Evolutionary conservation across 1,140 invertebrate genomes (phyloP), one percentile per base, ranked within the genome.

Genomic region (Coptotermes formosanus): DNA sequence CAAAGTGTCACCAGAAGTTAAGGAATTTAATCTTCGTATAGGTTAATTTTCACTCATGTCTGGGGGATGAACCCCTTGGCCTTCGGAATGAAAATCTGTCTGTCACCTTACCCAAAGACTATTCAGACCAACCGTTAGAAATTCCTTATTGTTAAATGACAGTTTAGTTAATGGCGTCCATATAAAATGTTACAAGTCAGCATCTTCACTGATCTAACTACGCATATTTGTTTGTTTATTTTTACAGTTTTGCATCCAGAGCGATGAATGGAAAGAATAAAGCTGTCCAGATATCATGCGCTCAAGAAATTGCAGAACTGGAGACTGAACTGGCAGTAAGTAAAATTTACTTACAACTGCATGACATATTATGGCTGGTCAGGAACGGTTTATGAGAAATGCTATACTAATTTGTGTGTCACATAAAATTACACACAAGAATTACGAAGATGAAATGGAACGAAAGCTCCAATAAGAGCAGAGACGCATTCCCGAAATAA

Each of bases 241-340:
- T n/a, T 43, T 44, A 23, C 52, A 87, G 86, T n/a, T 87, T 87
- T 85, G 86, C 86, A 30, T 83, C 30, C 43, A 69, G 86, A 64
- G 95, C 95, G 0, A 95, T 94, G 89, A 92, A 91, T 44, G 93
- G 96, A 8, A 93, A 94, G 87, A 95, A 95, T 86, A 94, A 95
- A 87, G 96, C 96, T 0, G 91, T 95, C 89, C 91, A 96, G 82
- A 95, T 94, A 89, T 91, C 91, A 38, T 93, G 93, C 86, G 89
- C 90, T 44, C 92, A 90, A 86, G 90, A 93, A 87, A 90, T 93
- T 81, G 87, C 90, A 19, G 91, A 90, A 87, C 89, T 93, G 1
- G 89, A 91, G 83, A 82, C 89, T 85, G 90, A 92, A 87, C 89
- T 94, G 19, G 89, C 92, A 87, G 91, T 90, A 87, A 87, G 82